Evolutionary conservation across 2,888 invertebrate species (phyloP), one percentile per base, ranked within the genome.

Genomic region (Cerastoderma edule): DNA sequence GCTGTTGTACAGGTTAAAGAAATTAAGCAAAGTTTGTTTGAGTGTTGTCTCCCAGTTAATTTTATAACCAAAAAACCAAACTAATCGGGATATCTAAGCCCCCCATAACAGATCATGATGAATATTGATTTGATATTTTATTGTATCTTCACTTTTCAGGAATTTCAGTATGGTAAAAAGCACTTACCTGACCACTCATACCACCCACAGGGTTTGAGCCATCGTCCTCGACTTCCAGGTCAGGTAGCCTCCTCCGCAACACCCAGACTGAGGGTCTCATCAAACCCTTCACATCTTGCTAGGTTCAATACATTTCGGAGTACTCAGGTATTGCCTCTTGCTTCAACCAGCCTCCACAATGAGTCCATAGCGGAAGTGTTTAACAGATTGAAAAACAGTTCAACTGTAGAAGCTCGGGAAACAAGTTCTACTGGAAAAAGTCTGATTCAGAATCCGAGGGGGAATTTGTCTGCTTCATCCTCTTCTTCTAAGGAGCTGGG

Each of bases 181-280:
- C 27, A 39, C 4, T 60, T 60, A 24, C 28, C 57, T 1, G 22
- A 57, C 30, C 6, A 22, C 2, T 1, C 39, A 39, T 22, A 60
- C 60, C 4, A n/a, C n/a, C n/a, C n/a, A n/a, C n/a, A 22, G 27
- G 39, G 39, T 24, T 60, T 39, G 22, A 10, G 35, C 1, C 28
- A 24, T n/a, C 46, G n/a, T 28, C 5, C 65, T 6, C 19, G 46
- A 24, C 44, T 46, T 13, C 19, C 6, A 53, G 64, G 50, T 30
- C 35, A 72, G 16, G 39, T 72, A 53, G 67, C 56, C n/a, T 33
- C 56, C 13, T 78, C 77, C 5, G 73, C 70, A 6, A 53, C 65
- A 53, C 64, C 77, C 13, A 72, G 44, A 39, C 48, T 50, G 0
- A 60, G 68, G 33, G 24, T n/a, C 1, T 66, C 46, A 46, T 44